Percentiles rank a stretch among this genome's conserved stretches.
phyloP scores from a whole-genome alignment of 1,140 invertebrate genomes.

The Meteorus sp. region DNA sequence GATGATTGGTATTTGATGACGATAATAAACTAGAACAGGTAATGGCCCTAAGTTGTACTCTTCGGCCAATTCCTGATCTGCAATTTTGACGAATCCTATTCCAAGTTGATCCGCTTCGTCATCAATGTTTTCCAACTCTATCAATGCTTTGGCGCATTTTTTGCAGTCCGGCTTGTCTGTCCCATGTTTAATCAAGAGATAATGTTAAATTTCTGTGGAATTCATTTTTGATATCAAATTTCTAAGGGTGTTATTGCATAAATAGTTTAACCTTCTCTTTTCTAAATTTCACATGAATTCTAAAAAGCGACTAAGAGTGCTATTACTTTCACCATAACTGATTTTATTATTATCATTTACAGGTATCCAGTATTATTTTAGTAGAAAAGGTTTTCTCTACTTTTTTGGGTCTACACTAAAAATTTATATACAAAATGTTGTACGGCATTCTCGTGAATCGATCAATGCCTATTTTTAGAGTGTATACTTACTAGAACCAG shows the following conservation, averaged over 20 bases:
- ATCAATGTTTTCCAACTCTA: conserved; percentile 92
- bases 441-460: conserved; percentile 7
- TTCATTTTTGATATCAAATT: not conserved
- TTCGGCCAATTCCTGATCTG: conserved; percentile 86
- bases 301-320: not conserved
- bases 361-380: not conserved
- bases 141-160: conserved; percentile 85
- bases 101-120: conserved; percentile 94
- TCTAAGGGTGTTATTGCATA: not conserved
- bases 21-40: conserved; percentile 89
- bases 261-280: too few relatives aligned
- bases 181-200: conserved; percentile 55
- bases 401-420: not conserved
- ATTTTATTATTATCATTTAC: conserved; percentile 12
- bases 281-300: not conserved
- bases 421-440: conserved; percentile 7
- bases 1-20: conserved; percentile 91
- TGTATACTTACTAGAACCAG: conserved; percentile 64
- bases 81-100: conserved; percentile 93
- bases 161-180: conserved; percentile 91
- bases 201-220: conserved; percentile 17
- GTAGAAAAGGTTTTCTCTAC: not conserved
- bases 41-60: conserved; percentile 89
- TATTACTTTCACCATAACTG: too few relatives aligned
- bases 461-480: conserved; percentile 28